phyloP scores from a whole-genome alignment of 2,113 vertebrate species.

The Spermophilus dauricus region DNA sequence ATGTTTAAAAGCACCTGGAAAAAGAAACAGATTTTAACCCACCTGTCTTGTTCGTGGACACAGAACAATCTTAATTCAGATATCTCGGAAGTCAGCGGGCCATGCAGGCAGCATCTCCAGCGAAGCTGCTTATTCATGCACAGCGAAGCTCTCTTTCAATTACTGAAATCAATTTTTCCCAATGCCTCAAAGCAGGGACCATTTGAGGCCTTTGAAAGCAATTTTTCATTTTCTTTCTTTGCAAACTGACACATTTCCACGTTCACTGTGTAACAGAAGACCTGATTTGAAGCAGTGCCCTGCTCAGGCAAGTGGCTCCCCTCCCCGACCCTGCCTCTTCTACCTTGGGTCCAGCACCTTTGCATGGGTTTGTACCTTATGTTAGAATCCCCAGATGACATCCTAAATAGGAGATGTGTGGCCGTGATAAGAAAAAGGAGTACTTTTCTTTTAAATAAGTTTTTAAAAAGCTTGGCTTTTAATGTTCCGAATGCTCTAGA shows the following conservation, averaged over 20 bases:
- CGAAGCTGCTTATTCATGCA: constrained; percentile 9
- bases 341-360: neutral
- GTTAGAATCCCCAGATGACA: neutral
- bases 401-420: neutral
- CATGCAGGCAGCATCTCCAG: neutral
- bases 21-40: neutral
- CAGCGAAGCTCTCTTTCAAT: constrained; percentile 71
- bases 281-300: constrained; percentile 6
- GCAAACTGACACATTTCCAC: neutral
- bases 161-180: constrained; percentile 69
- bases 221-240: constrained; percentile 73
- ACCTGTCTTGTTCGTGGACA: neutral
- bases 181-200: constrained; percentile 67
- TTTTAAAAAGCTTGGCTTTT: too few species aligned
- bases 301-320: neutral
- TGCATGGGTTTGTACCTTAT: too few species aligned
- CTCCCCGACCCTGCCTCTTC: neutral
- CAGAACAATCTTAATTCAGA: neutral
- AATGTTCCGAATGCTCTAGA: too few species aligned
- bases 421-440: neutral
- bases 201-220: constrained; percentile 51
- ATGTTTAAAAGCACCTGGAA: neutral
- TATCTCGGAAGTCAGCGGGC: neutral
- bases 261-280: constrained; percentile 54
- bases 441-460: neutral